Percentiles rank a stretch among this genome's conserved stretches.
phyloP scores from a whole-genome alignment of 2,797 vertebrate species.

The Champsocephalus esox region DNA sequence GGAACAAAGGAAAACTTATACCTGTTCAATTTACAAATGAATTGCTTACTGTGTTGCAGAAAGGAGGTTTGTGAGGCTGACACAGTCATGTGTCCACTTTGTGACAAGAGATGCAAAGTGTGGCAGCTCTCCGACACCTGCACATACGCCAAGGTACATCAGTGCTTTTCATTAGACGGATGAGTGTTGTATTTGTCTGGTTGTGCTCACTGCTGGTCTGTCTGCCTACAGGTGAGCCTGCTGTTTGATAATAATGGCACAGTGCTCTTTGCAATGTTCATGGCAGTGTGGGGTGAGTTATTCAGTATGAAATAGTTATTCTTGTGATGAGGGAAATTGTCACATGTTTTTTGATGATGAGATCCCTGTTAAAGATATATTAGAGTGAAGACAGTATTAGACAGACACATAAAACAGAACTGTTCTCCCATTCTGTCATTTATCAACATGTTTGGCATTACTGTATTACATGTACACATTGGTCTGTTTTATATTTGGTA shows the following conservation, averaged over 20 bases:
- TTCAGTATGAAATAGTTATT: neutral
- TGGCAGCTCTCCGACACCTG: slow-evolving; percentile 93
- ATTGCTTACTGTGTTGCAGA: slow-evolving; percentile 76
- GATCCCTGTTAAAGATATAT: slow-evolving; percentile 6
- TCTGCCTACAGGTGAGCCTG: slow-evolving; percentile 87
- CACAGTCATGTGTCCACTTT: slow-evolving; percentile 92
- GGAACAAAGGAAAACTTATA: too few relatives aligned
- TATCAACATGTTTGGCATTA: slow-evolving; percentile 20
- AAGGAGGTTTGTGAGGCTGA: slow-evolving; percentile 91
- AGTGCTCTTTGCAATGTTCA: slow-evolving; percentile 92
- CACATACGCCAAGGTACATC: slow-evolving; percentile 90
- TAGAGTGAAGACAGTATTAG: neutral
- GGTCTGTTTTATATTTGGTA: slow-evolving; percentile 37
- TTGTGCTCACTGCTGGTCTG: slow-evolving; percentile 21
- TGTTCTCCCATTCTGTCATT: slow-evolving; percentile 13
- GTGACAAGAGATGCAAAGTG: slow-evolving; percentile 88
- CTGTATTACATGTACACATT: slow-evolving; percentile 4
- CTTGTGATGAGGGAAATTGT: neutral
- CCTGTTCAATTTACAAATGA: neutral
- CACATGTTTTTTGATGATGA: slow-evolving; percentile 4
- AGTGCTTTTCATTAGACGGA: neutral
- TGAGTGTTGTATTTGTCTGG: neutral
- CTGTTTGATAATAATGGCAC: slow-evolving; percentile 95
- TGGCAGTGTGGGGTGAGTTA: slow-evolving; percentile 96
- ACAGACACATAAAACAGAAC: neutral